Percentiles rank a stretch among this genome's conserved stretches.
These are phyloP conservation scores for Martes martes DNA, from an alignment of 2,113 vertebrate species.

Conservation along the genomic window DNA sequence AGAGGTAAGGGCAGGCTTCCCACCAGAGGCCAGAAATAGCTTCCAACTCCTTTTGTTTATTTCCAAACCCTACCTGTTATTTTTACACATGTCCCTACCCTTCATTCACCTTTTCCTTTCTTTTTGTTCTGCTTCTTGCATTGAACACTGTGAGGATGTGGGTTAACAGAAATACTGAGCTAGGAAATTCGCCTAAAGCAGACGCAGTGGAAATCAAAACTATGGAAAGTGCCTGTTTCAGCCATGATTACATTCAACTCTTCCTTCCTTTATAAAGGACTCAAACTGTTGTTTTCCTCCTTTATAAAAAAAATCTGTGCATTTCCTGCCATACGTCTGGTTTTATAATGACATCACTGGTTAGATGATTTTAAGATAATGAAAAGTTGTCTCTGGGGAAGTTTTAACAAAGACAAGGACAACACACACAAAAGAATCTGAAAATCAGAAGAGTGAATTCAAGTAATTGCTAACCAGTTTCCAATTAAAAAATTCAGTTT, in stretches of 20 bases:
- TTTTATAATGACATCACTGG: background rate
- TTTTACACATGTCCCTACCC: background rate
- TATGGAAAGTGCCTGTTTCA: constrained; percentile 1
- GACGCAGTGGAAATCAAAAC: constrained; percentile 10
- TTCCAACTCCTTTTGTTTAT: constrained; percentile 42
- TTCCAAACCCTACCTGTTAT: constrained; percentile 10
- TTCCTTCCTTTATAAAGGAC: background rate
- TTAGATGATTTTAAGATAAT: constrained; percentile 5
- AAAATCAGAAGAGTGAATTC: background rate
- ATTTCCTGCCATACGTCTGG: constrained; percentile 7
- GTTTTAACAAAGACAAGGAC: background rate
- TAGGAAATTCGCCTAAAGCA: background rate
- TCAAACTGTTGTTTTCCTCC: background rate
- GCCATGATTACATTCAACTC: background rate
- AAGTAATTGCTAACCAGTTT: constrained; percentile 19
- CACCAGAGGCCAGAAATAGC: background rate
- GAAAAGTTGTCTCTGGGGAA: background rate
- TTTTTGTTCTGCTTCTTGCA: constrained; percentile 16
- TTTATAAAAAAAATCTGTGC: background rate
- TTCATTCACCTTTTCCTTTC: constrained; percentile 36
- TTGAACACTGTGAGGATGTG: background rate
- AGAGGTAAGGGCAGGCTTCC: background rate
- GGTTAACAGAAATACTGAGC: constrained; percentile 18
- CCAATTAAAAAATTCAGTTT: background rate
- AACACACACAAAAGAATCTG: background rate